Percentiles rank a stretch among this genome's conserved stretches.
Conservation (phyloP, 1,140 invertebrate species). For the Augochlora pura region DNA sequence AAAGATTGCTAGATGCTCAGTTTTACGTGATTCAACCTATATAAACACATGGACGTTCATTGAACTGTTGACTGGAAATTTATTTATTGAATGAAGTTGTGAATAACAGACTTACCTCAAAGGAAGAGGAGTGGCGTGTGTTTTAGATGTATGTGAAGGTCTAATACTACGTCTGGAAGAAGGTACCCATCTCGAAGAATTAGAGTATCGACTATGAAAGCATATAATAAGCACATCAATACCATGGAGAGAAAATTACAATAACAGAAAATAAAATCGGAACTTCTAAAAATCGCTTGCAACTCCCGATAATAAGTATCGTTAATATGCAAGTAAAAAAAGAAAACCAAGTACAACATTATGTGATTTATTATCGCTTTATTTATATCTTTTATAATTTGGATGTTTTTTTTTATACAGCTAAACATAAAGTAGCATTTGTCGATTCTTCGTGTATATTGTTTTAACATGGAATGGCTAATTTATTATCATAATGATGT, state of each 20-base stretch:
- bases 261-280: background rate
- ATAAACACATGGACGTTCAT: conserved; percentile 3
- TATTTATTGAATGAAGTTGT: background rate
- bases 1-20: no score
- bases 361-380: conserved; percentile 25
- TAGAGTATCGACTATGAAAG: conserved; percentile 71
- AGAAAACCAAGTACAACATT: conserved; percentile 9
- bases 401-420: conserved; percentile 12
- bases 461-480: background rate
- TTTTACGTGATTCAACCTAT: no score
- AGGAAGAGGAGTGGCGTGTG: conserved; percentile 25
- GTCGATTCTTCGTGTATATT: background rate
- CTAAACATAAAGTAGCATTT: conserved; percentile 1
- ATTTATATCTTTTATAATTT: conserved; percentile 6
- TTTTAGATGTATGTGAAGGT: conserved; percentile 49
- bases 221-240: conserved; percentile 57
- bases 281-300: background rate
- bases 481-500: background rate
- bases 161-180: conserved; percentile 66
- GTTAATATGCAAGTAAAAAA: background rate
- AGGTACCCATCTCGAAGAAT: conserved; percentile 63
- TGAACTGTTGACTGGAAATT: background rate
- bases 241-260: conserved; percentile 50
- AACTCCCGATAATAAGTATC: background rate
- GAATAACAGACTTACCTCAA: conserved; percentile 66